phyloP scores from a whole-genome alignment of 2,797 vertebrate genomes.

The Orestias chungarensis region DNA sequence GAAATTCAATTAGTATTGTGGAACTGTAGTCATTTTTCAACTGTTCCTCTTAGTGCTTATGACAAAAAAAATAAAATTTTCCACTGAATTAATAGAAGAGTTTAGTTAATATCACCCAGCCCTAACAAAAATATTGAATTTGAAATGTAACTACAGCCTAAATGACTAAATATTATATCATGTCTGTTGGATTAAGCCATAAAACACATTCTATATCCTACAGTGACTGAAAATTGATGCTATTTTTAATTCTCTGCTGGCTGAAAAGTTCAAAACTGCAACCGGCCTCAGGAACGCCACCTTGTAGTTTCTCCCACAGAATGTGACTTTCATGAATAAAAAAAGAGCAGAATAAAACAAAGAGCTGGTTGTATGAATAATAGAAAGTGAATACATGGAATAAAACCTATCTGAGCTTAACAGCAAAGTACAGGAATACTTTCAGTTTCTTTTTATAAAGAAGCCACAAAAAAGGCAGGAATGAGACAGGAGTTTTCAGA shows the following conservation, averaged over 20 bases:
- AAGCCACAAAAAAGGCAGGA: too few species aligned
- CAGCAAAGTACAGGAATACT: constrained; percentile 29
- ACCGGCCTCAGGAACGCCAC: constrained; percentile 29
- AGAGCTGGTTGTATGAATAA: constrained; percentile 74
- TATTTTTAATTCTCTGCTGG: constrained; percentile 9
- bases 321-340: constrained; percentile 72
- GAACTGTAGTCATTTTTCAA: too few species aligned
- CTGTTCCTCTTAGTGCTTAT: too few species aligned
- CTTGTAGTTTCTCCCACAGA: constrained; percentile 45
- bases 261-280: constrained; percentile 33
- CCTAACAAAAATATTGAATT: too few species aligned
- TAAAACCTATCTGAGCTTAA: constrained; percentile 54
- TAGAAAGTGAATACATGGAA: constrained; percentile 66
- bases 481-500: too few species aligned
- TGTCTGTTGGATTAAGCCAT: too few species aligned
- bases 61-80: too few species aligned
- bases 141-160: too few species aligned
- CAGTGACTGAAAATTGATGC: neutral
- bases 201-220: neutral
- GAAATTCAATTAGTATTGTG: too few species aligned
- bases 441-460: too few species aligned
- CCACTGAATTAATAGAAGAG: too few species aligned
- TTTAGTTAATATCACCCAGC: neutral
- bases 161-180: neutral
- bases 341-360: constrained; percentile 61